phyloP scores from a whole-genome alignment of 2,113 vertebrate species.

The Tupaia chinensis region DNA sequence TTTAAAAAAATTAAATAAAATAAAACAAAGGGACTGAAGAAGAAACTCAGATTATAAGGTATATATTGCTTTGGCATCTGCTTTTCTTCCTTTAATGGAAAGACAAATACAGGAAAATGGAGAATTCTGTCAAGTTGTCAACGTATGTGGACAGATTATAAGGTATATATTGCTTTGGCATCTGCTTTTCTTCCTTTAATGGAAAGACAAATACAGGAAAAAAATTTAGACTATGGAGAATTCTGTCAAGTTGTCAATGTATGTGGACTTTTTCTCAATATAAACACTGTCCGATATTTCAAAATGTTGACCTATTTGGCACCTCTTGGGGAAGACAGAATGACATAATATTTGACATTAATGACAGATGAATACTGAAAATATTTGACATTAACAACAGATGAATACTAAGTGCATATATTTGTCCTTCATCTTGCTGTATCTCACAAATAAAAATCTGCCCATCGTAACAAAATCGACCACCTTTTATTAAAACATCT shows the following conservation, averaged over 20 bases:
- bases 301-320: not conserved
- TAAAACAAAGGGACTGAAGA: not conserved
- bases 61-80: not conserved
- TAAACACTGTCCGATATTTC: not conserved
- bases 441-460: constrained; percentile 13
- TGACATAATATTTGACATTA: not conserved
- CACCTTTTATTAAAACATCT: not conserved
- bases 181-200: not conserved
- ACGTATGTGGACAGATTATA: not conserved
- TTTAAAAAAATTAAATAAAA: no score
- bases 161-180: not conserved
- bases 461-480: not conserved
- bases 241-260: not conserved
- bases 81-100: not conserved
- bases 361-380: not conserved
- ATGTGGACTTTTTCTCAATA: not conserved
- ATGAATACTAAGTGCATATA: not conserved
- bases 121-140: constrained; percentile 1
- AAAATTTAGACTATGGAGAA: not conserved
- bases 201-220: not conserved
- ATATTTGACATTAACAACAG: not conserved
- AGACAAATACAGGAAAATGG: not conserved
- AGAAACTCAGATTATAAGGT: not conserved
- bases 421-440: not conserved
- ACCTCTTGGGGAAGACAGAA: not conserved